Percentiles rank a stretch among this genome's conserved stretches.
These are phyloP conservation scores for Macrotus californicus DNA, from an alignment of 2,113 vertebrate genomes.

Conservation along the genomic window DNA sequence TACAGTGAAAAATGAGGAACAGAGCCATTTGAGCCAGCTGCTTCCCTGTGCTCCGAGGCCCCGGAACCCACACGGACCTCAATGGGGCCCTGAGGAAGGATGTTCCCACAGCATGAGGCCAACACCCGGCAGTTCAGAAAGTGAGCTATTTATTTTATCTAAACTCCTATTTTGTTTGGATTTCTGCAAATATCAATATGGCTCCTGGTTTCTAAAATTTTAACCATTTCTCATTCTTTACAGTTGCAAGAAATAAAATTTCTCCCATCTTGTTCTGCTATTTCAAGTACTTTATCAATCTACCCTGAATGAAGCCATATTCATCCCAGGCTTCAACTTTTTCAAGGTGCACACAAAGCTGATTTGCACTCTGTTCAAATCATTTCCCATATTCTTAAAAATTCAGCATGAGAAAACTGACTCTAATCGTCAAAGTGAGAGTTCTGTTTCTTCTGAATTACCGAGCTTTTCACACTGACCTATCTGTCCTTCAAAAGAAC, in stretches of 20 bases:
- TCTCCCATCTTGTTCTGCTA: not conserved
- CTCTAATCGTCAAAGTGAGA: not conserved
- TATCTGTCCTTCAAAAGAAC: not conserved
- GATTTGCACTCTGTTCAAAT: not conserved
- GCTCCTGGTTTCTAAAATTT: not conserved
- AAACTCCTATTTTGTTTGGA: not conserved
- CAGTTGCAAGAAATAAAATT: not conserved
- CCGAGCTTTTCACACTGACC: not conserved
- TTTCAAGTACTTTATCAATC: not conserved
- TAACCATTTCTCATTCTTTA: not conserved
- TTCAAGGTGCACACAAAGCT: not conserved
- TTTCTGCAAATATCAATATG: not conserved
- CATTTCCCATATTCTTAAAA: not conserved
- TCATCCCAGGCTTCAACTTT: not conserved
- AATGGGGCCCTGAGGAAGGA: rapidly evolving
- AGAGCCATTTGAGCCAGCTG: too few species aligned
- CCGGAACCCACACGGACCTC: not conserved
- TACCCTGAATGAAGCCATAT: not conserved
- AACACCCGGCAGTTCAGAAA: not conserved
- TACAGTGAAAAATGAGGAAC: not conserved
- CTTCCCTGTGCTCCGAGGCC: not conserved
- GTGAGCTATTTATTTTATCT: not conserved
- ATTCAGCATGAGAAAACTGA: not conserved
- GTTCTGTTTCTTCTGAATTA: not conserved
- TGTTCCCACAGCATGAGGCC: not conserved